phyloP scores from a whole-genome alignment of 2,888 invertebrate genomes.

The Clunio marinus region DNA sequence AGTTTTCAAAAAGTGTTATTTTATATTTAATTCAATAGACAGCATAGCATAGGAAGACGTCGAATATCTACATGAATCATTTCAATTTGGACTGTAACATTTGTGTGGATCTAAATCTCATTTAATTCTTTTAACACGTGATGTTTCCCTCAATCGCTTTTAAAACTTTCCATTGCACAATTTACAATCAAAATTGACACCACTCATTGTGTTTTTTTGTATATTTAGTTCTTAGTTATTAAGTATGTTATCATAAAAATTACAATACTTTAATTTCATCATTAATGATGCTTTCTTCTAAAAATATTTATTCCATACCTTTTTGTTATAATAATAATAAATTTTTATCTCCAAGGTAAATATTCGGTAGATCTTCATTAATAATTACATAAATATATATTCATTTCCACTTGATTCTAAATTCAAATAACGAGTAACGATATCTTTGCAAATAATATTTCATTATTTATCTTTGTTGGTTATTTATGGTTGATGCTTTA shows the following conservation, averaged over 20 bases:
- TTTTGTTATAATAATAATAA: background rate
- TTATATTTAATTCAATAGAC: slow-evolving; percentile 35
- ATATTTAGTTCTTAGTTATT: slow-evolving; percentile 16
- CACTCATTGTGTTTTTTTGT: slow-evolving; percentile 16
- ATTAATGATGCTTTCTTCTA: slow-evolving; percentile 3
- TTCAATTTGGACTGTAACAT: slow-evolving; percentile 30
- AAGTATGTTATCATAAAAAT: slow-evolving; percentile 12
- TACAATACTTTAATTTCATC: too few species aligned
- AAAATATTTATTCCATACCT: slow-evolving; percentile 10
- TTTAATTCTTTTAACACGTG: background rate
- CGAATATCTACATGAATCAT: slow-evolving; percentile 38
- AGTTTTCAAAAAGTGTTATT: slow-evolving; percentile 37
- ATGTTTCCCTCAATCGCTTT: background rate
- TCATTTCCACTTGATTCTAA: background rate
- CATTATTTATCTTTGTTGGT: background rate
- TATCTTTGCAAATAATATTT: background rate
- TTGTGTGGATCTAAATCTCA: background rate
- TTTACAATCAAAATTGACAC: slow-evolving; percentile 32
- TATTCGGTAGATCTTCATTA: background rate
- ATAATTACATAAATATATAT: background rate
- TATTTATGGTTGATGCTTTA: too few species aligned
- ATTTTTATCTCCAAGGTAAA: too few species aligned
- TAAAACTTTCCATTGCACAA: background rate
- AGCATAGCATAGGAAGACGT: slow-evolving; percentile 40
- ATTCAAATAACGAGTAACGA: background rate